These are phyloP conservation scores for Enteromius thamalakanensis DNA, from an alignment of 2,797 vertebrate species.

Conservation along the genomic window DNA sequence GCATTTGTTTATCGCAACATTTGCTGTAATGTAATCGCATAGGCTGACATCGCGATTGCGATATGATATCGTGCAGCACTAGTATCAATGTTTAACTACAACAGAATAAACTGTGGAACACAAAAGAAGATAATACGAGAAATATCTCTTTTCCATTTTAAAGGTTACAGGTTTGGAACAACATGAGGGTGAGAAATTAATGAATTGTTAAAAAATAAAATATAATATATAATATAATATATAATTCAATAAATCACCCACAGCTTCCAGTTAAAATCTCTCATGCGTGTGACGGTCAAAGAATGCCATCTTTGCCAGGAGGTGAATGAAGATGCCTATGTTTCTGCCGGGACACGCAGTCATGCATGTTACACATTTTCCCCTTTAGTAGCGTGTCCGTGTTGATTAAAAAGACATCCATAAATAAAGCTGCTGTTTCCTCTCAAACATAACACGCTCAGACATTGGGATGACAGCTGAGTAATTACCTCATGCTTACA, in stretches of 20 bases:
- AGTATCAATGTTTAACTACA: not conserved
- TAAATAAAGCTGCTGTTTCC: conserved; percentile 44
- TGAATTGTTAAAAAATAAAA: no score
- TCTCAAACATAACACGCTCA: conserved; percentile 37
- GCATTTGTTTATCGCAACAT: no score
- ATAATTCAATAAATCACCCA: not conserved
- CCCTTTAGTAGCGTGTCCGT: not conserved
- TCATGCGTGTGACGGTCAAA: not conserved
- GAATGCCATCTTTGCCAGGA: not conserved
- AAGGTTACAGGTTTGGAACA: not conserved
- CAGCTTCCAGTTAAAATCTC: not conserved
- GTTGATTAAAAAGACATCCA: conserved; percentile 45
- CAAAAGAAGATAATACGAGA: no score
- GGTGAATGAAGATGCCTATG: conserved; percentile 22
- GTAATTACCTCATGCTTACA: conserved; percentile 50
- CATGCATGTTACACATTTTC: conserved; percentile 9
- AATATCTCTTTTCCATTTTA: no score
- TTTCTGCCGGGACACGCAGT: conserved; percentile 16
- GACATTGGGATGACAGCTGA: conserved; percentile 31
- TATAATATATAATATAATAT: no score
- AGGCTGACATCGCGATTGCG: no score
- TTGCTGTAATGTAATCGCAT: no score
- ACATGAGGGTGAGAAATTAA: not conserved
- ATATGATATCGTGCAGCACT: not conserved
- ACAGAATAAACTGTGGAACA: no score